Evolutionary conservation across 1,140 invertebrate genomes (phyloP), one percentile per base, ranked within the genome.

Genomic region (Scaptomyza hsui): DNA sequence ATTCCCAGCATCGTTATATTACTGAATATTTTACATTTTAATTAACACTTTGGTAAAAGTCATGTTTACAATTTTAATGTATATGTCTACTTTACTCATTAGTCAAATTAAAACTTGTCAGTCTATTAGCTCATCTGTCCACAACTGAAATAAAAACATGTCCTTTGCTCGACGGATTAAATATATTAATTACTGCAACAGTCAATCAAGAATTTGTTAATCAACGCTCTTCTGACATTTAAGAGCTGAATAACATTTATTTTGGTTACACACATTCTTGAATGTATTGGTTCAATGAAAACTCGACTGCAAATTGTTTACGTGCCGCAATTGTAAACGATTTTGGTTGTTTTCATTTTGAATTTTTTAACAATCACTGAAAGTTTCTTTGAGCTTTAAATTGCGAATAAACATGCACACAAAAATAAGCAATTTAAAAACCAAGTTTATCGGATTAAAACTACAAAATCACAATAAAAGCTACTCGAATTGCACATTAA

Each of bases 141-240:
- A n/a, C n/a, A 37, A n/a, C 3, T 37, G 26, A 37, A 29, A 24
- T 41, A 6, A 16, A 6, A 15, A 12, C 5, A 7, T 16, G 7
- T 41, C 15, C 26, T 6, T 5, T 29, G 26, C 26, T n/a, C 1
- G 12, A n/a, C 12, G 9, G 26, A 49, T 32, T 12, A 9, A 49
- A 49, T 26, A 32, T 53, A 53, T 53, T 21, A 39, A 53, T 53
- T 39, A 39, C 51, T 13, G 51, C 18, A 15, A 21, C 18, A 19
- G 18, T 13, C 7, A 19, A 13, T 5, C 32, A 18, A 5, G 12
- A 53, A 53, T 19, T 12, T n/a, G 15, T 42, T 21, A 13, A 24
- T 39, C 37, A 6, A 24, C 21, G 52, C 3, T n/a, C 5, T 39
- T n/a, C n/a, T 53, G 18, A 15, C 51, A 19, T 42, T 56, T 41